Percentiles rank a stretch among this genome's conserved stretches.
Evolutionary conservation across 2,797 vertebrate genomes (phyloP).

Genomic region (Sebastes aleutianus): DNA sequence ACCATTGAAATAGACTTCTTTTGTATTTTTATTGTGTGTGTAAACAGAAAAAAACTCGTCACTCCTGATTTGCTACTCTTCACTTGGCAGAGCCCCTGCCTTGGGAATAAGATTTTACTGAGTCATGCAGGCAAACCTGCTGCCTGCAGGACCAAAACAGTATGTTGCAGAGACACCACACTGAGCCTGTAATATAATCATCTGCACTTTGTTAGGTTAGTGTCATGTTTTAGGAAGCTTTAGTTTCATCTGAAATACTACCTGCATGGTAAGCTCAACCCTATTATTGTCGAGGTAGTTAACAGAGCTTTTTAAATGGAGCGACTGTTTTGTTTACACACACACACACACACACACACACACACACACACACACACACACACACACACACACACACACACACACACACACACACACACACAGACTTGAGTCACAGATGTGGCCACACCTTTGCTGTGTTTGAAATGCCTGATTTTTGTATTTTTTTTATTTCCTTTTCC

Average conservation of each 20-base stretch:
- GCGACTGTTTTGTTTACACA: constrained; percentile 12
- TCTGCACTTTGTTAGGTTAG: neutral
- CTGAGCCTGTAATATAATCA: constrained; percentile 19
- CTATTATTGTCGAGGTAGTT: constrained; percentile 1
- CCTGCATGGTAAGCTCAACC: neutral
- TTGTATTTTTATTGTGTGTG: neutral
- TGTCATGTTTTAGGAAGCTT: constrained; percentile 26
- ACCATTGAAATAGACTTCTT: neutral
- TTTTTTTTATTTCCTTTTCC: constrained; percentile 8
- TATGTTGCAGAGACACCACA: constrained; percentile 21
- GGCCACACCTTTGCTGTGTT: constrained; percentile 7
- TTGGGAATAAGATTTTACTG: constrained; percentile 30
- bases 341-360: neutral
- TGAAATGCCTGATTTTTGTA: neutral
- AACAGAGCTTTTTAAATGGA: neutral
- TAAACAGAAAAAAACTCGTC: neutral
- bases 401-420: neutral
- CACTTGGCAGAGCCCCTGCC: constrained; percentile 3
- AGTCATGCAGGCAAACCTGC: constrained; percentile 26
- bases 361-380: neutral
- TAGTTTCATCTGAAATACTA: constrained; percentile 15
- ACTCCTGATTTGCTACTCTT: constrained; percentile 18
- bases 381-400: neutral
- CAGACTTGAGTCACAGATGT: neutral
- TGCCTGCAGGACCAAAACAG: constrained; percentile 24